Base-by-base conservation (phyloP, 1,140 invertebrate species). In the Drosophila punjabiensis region DNA sequence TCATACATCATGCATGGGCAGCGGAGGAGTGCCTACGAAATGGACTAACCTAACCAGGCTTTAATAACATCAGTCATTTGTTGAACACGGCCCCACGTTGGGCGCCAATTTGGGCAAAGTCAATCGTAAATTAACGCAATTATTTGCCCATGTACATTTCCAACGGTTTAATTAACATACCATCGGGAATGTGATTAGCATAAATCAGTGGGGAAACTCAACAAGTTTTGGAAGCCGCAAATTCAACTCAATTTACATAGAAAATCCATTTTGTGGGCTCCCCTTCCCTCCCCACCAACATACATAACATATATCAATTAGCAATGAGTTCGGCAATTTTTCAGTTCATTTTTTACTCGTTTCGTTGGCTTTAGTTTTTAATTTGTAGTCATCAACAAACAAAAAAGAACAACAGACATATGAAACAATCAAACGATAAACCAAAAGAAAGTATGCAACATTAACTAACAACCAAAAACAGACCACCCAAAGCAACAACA, bases 391-490 rank as follows among this genome's bases (percentile, higher is more conserved):
- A 87, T 82, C 60, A 79, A 59, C 20, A 64, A 69, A 63, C 55
- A 82, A 68, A 65, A 52, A 47, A 66, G 71, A 77, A 85, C 41
- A 76, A 79, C 68, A 88, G 74, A 76, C 78, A 85, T 76, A 84
- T 76, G 76, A 89, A 90, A 63, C 81, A 86, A 82, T 76, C 67
- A 68, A 86, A 82, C 65, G 59, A 86, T 89, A 89, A 89, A 90
- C 62, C n/a, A 89, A 89, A 90, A 90, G 87, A 90, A 90, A 91
- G 86, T 90, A 86, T 90, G 86, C 86, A 68, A 90, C 86, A 90
- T 90, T 89, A 75, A 91, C 86, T 90, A 90, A 90, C 82, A 90
- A 91, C 87, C 68, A 86, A 76, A 78, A 82, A 85, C 79, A 79
- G 85, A 85, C 85, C 86, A 89, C 86, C 82, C 79, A 79, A 69